Evolutionary conservation across 2,113 vertebrate genomes (phyloP), one percentile per base, ranked within the genome.

Genomic region (Rhinoderma darwinii): DNA sequence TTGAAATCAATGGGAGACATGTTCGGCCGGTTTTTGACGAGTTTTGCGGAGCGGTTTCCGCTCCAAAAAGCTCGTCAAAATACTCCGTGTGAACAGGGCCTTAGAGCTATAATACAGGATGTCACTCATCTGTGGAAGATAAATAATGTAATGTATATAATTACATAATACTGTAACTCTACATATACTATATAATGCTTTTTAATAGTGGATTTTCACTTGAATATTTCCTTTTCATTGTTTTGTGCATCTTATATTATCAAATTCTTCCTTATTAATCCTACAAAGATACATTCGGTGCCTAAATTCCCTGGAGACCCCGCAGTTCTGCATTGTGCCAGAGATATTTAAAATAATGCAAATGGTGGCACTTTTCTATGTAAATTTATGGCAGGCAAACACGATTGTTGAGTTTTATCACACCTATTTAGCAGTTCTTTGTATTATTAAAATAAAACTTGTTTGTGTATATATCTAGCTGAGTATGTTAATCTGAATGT

Each of bases 331-430:
- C 27, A 50, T 50, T 35, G 25, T 35, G 2, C 17, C 73, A 51
- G 47, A 54, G 9, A 30, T 30, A 27, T 44, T 66, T 66, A n/a
- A 27, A 43, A 66, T 63, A 66, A 43, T 44, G 56, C 37, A 43
- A 59, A 82, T 63, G 12, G 43, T n/a, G 18, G 22, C 54, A 41
- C 56, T 80, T 27, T n/a, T 63, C n/a, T 81, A 41, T 43, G 54
- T 15, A 63, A n/a, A 81, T 81, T 81, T 81, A 81, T 43, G 54
- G 37, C 59, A 63, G 50, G 30, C 56, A 30, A n/a, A 35, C 44
- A 54, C 3, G 9, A 30, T 75, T 50, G 74, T 18, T 8, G 37
- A 9, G 56, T 41, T 61, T 81, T 63, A 15, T 81, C 25, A 4
- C 18, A 43, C n/a, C 39, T 66, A 82, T 66, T 43, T 44, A 37